Conservation (phyloP, 1,140 invertebrate genomes). For the Homalodisca vitripennis region DNA sequence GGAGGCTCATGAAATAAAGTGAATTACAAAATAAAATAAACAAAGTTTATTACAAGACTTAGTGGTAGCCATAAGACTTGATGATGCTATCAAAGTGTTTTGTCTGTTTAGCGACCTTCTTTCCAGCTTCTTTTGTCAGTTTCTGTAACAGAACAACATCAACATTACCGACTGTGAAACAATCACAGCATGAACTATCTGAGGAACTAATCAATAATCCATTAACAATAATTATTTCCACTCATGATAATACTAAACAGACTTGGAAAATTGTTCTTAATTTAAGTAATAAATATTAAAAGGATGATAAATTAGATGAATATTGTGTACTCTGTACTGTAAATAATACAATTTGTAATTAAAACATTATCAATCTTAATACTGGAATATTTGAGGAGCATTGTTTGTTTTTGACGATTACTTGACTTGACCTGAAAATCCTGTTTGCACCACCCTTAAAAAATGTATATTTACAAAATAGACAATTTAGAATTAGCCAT, state of each 20-base stretch:
- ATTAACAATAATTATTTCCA: background rate
- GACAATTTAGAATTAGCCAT: background rate
- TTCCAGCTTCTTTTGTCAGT: constrained; percentile 77
- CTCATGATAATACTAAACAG: background rate
- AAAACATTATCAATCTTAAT: too few species aligned
- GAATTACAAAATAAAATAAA: constrained; percentile 16
- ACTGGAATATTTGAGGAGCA: too few species aligned
- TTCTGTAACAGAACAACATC: constrained; percentile 58
- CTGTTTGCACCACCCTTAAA: background rate
- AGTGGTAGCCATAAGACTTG: constrained; percentile 85
- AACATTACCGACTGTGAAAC: constrained; percentile 3
- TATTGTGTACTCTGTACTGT: background rate
- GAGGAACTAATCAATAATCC: background rate
- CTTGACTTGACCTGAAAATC: too few species aligned
- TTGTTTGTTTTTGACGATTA: too few species aligned
- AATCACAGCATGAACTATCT: background rate
- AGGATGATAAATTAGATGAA: background rate
- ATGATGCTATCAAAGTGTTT: constrained; percentile 80
- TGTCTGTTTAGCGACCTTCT: constrained; percentile 74
- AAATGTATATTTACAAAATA: background rate
- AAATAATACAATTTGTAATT: background rate
- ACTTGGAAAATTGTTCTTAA: background rate
- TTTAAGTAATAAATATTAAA: background rate
- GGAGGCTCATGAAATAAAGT: too few species aligned
- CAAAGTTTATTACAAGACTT: constrained; percentile 46